These are phyloP conservation scores for Scrobipalpa costella DNA, from an alignment of 2,888 invertebrate genomes.

Conservation along the genomic window DNA sequence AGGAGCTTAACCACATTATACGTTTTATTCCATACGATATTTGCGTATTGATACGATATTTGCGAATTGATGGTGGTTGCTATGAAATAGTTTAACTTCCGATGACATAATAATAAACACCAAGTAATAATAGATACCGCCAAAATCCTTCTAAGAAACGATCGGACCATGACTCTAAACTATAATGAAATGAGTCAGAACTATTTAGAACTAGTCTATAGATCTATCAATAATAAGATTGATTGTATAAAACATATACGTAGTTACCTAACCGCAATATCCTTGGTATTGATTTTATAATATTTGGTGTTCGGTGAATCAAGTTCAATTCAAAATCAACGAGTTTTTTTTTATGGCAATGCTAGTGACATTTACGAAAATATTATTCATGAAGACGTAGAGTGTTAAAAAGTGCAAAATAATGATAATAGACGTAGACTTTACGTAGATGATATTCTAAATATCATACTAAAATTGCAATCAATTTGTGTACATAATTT, in stretches of 20 bases:
- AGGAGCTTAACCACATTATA: too few species aligned
- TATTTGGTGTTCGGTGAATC: conserved; percentile 5
- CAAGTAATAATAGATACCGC: conserved; percentile 3
- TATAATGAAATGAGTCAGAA: conserved; percentile 4
- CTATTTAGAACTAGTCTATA: conserved; percentile 7
- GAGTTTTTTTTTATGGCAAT: not conserved
- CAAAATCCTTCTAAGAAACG: conserved; percentile 14
- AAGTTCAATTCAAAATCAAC: conserved; percentile 13
- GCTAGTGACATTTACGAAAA: conserved; percentile 2
- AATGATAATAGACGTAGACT: not conserved
- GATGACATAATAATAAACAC: conserved; percentile 12
- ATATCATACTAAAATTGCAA: too few species aligned
- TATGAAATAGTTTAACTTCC: conserved; percentile 12
- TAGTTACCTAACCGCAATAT: not conserved
- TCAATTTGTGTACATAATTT: too few species aligned
- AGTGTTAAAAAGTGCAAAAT: not conserved
- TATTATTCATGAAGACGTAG: not conserved
- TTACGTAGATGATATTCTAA: too few species aligned
- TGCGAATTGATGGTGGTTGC: not conserved
- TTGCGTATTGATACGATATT: too few species aligned
- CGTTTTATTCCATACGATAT: too few species aligned
- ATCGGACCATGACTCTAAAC: conserved; percentile 6
- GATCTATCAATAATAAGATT: not conserved
- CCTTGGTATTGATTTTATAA: conserved; percentile 3
- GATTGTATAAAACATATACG: not conserved